Conservation (phyloP, 1,140 invertebrate genomes). For the Halictus rubicundus region DNA sequence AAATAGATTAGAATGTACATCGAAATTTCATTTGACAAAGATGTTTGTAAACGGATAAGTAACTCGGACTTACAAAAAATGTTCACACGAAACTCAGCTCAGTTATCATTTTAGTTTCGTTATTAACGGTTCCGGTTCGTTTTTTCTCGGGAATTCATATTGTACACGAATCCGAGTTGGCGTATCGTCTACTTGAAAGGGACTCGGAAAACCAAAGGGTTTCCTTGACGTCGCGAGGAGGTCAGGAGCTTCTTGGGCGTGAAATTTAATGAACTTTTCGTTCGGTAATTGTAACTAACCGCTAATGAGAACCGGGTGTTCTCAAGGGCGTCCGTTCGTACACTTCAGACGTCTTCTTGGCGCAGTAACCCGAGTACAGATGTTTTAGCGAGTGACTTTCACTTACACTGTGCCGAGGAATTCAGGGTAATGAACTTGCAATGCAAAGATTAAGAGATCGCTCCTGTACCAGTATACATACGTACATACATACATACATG, state of each 20-base stretch:
- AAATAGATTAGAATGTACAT: no score
- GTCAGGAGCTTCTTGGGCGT: neutral
- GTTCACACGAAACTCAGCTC: no score
- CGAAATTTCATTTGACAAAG: no score
- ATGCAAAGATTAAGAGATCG: neutral
- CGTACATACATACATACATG: neutral
- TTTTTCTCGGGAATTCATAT: no score
- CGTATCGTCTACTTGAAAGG: neutral
- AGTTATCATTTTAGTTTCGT: no score
- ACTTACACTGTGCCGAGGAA: conserved; percentile 38
- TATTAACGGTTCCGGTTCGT: no score
- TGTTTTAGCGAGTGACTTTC: conserved; percentile 45
- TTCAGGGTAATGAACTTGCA: conserved; percentile 33
- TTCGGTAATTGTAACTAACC: conserved; percentile 40
- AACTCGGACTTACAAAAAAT: no score
- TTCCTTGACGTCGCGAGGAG: neutral
- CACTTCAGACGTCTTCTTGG: conserved; percentile 40
- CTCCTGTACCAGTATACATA: neutral
- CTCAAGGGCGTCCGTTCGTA: conserved; percentile 16
- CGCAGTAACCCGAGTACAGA: conserved; percentile 45
- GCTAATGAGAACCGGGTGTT: conserved; percentile 43
- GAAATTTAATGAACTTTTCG: conserved; percentile 33
- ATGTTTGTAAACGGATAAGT: no score
- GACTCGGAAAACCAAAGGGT: no score
- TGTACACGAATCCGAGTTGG: no score